These are phyloP conservation scores for Danionella cerebrum DNA, from an alignment of 2,113 vertebrate species.

Conservation along the genomic window DNA sequence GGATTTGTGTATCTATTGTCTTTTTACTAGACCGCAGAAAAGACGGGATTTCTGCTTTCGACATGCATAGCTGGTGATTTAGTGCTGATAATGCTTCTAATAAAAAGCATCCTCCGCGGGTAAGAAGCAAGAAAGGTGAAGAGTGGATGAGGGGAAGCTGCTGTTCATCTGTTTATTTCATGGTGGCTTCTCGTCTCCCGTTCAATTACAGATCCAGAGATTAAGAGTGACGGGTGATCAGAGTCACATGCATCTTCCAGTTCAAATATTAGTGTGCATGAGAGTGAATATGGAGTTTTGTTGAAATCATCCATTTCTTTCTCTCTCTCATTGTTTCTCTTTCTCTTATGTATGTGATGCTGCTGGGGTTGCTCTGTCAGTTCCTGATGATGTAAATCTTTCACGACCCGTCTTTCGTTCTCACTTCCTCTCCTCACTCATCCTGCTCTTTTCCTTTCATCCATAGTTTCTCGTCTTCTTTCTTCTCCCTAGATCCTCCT, in stretches of 20 bases:
- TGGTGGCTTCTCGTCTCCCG: background rate
- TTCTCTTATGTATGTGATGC: background rate
- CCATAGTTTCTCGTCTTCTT: background rate
- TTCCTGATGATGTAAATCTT: slow-evolving; percentile 26
- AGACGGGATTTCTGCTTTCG: no score
- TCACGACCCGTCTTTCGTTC: slow-evolving; percentile 22
- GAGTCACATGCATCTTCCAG: background rate
- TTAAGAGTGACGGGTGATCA: slow-evolving; percentile 17
- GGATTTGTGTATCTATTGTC: no score
- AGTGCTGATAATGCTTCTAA: background rate
- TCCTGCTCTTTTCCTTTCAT: slow-evolving; percentile 16
- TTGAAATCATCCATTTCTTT: background rate
- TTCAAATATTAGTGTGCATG: background rate
- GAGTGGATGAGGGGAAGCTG: background rate
- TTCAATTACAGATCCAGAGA: slow-evolving; percentile 4
- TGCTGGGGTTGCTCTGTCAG: slow-evolving; percentile 18
- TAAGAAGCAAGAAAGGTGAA: background rate
- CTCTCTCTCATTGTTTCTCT: background rate
- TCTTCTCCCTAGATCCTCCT: background rate
- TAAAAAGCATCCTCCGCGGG: background rate
- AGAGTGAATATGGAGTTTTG: background rate
- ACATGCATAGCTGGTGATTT: background rate
- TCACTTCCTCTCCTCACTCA: background rate
- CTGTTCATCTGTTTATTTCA: slow-evolving; percentile 12
- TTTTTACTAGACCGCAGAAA: no score